These are phyloP conservation scores for Odontesthes bonariensis DNA, from an alignment of 2,113 vertebrate species.

Conservation along the genomic window DNA sequence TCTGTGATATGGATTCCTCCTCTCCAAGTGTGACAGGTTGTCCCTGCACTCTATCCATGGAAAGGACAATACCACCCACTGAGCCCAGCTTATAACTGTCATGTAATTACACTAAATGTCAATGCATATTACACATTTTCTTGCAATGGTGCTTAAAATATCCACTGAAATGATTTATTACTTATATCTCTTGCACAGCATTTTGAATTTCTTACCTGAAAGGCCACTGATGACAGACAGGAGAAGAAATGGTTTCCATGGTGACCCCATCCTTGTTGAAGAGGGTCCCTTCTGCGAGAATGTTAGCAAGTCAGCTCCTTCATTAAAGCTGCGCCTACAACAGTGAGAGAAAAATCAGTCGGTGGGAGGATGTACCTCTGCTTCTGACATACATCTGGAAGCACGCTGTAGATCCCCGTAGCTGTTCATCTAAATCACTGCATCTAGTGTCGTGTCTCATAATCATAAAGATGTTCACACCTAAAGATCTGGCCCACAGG, in stretches of 20 bases:
- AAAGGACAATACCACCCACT: slow-evolving; percentile 7
- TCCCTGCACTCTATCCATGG: slow-evolving; percentile 10
- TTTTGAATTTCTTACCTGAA: slow-evolving; percentile 87
- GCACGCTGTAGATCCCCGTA: not conserved
- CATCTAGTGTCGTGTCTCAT: not conserved
- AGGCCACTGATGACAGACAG: slow-evolving; percentile 90
- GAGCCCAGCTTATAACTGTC: slow-evolving; percentile 11
- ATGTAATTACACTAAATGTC: not conserved
- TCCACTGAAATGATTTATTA: not conserved
- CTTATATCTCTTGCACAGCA: not conserved
- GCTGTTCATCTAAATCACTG: not conserved
- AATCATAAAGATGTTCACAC: slow-evolving; percentile 2
- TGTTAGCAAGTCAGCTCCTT: slow-evolving; percentile 87
- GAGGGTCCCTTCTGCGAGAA: slow-evolving; percentile 79
- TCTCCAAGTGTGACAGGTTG: slow-evolving; percentile 3
- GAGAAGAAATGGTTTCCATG: slow-evolving; percentile 92
- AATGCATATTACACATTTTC: not conserved
- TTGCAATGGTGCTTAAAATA: not conserved
- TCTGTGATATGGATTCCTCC: slow-evolving; percentile 11
- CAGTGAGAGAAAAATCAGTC: slow-evolving; percentile 66
- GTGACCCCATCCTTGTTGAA: slow-evolving; percentile 89
- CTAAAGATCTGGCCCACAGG: not conserved
- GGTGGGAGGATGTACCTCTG: slow-evolving; percentile 51
- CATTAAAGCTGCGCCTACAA: slow-evolving; percentile 90
- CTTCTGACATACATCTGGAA: slow-evolving; percentile 36